These are phyloP conservation scores for Phalacrocorax carbo DNA, from an alignment of 2,113 vertebrate species.

Conservation along the genomic window DNA sequence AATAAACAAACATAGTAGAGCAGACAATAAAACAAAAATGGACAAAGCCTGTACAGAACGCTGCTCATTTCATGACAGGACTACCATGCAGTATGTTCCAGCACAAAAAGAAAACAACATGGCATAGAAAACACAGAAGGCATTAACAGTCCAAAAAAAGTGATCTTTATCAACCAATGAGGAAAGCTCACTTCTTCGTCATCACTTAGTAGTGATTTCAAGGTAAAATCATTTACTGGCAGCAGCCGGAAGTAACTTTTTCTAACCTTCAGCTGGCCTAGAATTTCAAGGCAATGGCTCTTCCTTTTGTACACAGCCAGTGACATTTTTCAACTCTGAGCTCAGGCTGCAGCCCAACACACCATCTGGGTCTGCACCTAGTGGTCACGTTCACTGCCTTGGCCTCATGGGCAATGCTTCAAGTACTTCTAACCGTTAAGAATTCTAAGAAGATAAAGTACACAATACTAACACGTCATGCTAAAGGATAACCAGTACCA, in stretches of 20 bases:
- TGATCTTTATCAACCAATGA: neutral
- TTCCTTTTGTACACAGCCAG: neutral
- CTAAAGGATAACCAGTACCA: neutral
- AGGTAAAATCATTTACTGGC: neutral
- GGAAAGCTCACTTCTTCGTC: neutral
- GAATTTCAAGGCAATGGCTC: neutral
- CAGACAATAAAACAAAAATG: neutral
- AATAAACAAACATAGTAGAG: neutral
- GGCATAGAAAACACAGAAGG: neutral
- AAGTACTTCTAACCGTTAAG: neutral
- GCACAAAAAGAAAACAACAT: neutral
- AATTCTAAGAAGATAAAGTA: neutral
- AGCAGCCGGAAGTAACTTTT: neutral
- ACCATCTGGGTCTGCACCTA: neutral
- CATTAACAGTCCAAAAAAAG: neutral
- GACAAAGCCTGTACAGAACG: neutral
- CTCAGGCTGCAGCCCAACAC: neutral
- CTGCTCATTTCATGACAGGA: neutral
- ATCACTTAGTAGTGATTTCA: neutral
- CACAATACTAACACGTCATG: rapidly evolving
- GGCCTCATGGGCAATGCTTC: neutral
- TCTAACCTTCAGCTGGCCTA: neutral
- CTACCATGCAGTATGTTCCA: neutral
- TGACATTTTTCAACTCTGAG: neutral
- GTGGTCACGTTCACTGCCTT: neutral